phyloP scores from a whole-genome alignment of 2,113 vertebrate species.

The Nanorana parkeri region DNA sequence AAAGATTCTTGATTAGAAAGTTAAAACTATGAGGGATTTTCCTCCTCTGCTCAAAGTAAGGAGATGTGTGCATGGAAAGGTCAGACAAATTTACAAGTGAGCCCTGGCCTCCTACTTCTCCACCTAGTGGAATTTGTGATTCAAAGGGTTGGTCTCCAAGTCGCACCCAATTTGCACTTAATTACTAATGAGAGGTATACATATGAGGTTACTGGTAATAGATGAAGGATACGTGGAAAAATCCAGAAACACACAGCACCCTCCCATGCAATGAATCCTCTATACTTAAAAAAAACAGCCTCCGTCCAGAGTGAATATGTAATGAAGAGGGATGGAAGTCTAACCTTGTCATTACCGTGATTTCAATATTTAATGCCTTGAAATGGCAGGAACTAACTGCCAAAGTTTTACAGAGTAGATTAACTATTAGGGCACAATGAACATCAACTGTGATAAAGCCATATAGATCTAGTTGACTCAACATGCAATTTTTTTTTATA shows the following conservation, averaged over 20 bases:
- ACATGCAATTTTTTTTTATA: neutral
- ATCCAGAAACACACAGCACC: neutral
- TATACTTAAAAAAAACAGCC: neutral
- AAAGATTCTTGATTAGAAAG: too few relatives aligned
- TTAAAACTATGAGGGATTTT: constrained; percentile 18
- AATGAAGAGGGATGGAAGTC: neutral
- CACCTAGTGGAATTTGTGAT: constrained; percentile 52
- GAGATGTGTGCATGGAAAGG: constrained; percentile 15
- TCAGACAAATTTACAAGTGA: constrained; percentile 41
- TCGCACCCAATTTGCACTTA: constrained; percentile 50
- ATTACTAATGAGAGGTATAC: constrained; percentile 46
- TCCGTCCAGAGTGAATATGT: neutral
- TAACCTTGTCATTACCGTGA: constrained; percentile 29
- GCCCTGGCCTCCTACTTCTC: constrained; percentile 36
- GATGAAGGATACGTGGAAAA: neutral
- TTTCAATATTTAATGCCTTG: constrained; percentile 35
- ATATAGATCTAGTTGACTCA: neutral
- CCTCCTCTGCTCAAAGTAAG: constrained; percentile 4
- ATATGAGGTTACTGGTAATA: constrained; percentile 36
- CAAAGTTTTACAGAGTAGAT: constrained; percentile 8
- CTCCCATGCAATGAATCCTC: neutral
- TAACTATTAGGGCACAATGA: constrained; percentile 4
- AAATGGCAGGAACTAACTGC: constrained; percentile 17
- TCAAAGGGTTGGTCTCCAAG: constrained; percentile 14
- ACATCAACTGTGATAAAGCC: neutral